Conservation (phyloP, 1,140 invertebrate genomes). For the Wasmannia auropunctata region DNA sequence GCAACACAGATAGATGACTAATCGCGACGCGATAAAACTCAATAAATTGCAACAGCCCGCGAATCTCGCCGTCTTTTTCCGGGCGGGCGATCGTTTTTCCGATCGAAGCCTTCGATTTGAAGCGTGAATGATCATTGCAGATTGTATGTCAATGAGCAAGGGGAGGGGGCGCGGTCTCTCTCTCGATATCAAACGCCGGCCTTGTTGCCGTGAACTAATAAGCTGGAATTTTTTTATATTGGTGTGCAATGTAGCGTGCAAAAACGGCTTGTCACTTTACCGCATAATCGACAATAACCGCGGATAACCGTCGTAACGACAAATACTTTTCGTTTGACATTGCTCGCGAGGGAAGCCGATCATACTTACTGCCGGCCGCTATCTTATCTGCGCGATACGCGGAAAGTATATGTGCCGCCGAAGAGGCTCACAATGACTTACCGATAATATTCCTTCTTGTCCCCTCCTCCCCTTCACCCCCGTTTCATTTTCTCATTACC, state of each 20-base stretch:
- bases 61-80: neutral
- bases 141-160: neutral
- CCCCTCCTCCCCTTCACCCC: neutral
- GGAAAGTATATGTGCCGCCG: slow-evolving; percentile 19
- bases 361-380: neutral
- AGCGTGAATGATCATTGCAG: neutral
- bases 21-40: neutral
- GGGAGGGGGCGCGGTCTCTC: neutral
- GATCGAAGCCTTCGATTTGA: slow-evolving; percentile 13
- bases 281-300: neutral
- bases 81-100: neutral
- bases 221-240: neutral
- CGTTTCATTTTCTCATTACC: neutral
- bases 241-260: neutral
- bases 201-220: neutral
- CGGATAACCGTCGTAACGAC: neutral
- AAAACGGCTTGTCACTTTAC: neutral
- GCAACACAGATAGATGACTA: neutral
- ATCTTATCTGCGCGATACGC: slow-evolving; percentile 63
- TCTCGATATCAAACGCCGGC: neutral
- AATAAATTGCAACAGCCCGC: neutral
- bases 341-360: slow-evolving; percentile 1
- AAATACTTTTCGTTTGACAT: slow-evolving; percentile 6
- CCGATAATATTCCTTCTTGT: slow-evolving; percentile 16
- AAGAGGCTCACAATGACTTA: slow-evolving; percentile 6